Conservation (phyloP, 1,140 invertebrate genomes). For the Palaemon carinicauda region DNA sequence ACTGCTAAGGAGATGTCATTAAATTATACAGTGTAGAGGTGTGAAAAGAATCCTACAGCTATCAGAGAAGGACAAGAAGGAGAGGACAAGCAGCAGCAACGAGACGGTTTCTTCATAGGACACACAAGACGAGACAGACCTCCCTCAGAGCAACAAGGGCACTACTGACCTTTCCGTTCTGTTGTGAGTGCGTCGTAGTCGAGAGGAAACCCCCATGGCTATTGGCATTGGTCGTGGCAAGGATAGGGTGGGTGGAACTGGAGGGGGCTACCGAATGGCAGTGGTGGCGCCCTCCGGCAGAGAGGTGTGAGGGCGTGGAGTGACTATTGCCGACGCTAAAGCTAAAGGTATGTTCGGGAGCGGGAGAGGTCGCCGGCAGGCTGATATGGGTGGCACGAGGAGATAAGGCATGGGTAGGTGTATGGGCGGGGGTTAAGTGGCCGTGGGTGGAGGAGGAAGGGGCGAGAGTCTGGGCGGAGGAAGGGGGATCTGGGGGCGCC, state of each 20-base stretch:
- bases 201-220: background rate
- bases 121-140: background rate
- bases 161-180: constrained; percentile 46
- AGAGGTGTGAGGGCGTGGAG: background rate
- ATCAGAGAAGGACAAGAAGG: too few species aligned
- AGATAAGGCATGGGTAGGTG: constrained; percentile 33
- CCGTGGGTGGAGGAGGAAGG: constrained; percentile 20
- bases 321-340: constrained; percentile 25
- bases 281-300: background rate
- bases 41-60: too few species aligned
- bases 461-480: constrained; percentile 62
- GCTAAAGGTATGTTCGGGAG: constrained; percentile 25
- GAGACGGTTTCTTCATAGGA: background rate
- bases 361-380: background rate
- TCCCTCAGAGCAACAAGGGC: background rate
- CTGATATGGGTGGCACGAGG: constrained; percentile 22
- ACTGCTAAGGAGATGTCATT: too few species aligned
- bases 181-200: background rate
- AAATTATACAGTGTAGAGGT: too few species aligned
- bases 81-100: background rate
- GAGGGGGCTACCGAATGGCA: background rate
- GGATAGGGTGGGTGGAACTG: constrained; percentile 49
- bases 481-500: constrained; percentile 65
- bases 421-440: constrained; percentile 33
- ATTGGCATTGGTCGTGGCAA: background rate